phyloP scores from a whole-genome alignment of 2,113 vertebrate species.

The Stercorarius parasiticus region DNA sequence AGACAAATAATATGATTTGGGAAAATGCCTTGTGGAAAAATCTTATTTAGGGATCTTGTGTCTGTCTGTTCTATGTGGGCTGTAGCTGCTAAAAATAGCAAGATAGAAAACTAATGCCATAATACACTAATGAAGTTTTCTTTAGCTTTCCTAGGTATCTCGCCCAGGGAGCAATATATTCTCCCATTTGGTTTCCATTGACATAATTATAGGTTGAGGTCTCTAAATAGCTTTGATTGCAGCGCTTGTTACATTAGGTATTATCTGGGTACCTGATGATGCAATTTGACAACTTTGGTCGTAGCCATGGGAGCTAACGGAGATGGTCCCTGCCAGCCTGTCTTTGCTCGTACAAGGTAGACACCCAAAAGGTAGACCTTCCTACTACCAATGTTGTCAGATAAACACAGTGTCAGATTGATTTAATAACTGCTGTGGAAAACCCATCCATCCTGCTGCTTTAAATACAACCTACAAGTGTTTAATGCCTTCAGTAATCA shows the following conservation, averaged over 20 bases:
- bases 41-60: not conserved
- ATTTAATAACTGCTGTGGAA: not conserved
- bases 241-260: not conserved
- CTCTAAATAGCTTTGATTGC: not conserved
- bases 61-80: not conserved
- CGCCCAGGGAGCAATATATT: not conserved
- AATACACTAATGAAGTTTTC: not conserved
- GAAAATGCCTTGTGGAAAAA: not conserved
- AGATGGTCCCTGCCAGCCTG: not conserved
- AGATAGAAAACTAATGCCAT: not conserved
- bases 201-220: not conserved
- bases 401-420: not conserved
- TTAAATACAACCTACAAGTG: not conserved
- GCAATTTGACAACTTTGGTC: not conserved
- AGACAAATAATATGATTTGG: not conserved
- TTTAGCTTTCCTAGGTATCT: not conserved
- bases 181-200: not conserved
- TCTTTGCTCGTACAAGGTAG: not conserved
- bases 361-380: not conserved
- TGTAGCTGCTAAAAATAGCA: not conserved
- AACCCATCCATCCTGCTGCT: not conserved
- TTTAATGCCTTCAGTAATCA: not conserved
- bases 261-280: not conserved
- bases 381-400: not conserved
- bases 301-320: not conserved